Percentiles rank a stretch among this genome's conserved stretches.
Evolutionary conservation across 2,797 vertebrate genomes (phyloP).

Genomic region (Peromyscus melanophrys): DNA sequence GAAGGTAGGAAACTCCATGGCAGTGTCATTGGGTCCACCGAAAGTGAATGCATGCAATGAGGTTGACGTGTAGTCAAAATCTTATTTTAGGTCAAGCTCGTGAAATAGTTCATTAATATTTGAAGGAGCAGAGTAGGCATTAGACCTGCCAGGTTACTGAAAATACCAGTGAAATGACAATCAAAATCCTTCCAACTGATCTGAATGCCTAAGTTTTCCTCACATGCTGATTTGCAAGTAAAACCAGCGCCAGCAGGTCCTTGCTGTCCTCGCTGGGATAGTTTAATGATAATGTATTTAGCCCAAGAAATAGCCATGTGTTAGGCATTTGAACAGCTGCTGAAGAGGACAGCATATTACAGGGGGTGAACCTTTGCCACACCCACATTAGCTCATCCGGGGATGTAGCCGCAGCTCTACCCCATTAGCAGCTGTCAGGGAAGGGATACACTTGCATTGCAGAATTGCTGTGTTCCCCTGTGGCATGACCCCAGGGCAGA

Average conservation of each 20-base stretch:
- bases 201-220: not conserved
- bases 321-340: slow-evolving; percentile 61
- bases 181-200: slow-evolving; percentile 34
- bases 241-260: not conserved
- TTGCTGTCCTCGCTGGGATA: not conserved
- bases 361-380: slow-evolving; percentile 10
- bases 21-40: not conserved
- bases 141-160: slow-evolving; percentile 14
- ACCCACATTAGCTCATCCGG: slow-evolving; percentile 53
- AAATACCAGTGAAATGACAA: slow-evolving; percentile 4
- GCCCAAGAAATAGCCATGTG: not conserved
- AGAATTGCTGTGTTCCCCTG: not conserved
- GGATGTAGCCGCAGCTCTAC: not conserved
- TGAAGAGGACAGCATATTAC: not conserved
- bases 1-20: not conserved
- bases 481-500: not conserved
- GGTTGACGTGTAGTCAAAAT: slow-evolving; percentile 34
- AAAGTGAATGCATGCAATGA: not conserved
- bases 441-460: not conserved
- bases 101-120: slow-evolving; percentile 65
- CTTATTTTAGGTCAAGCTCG: slow-evolving; percentile 52
- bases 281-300: not conserved
- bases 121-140: slow-evolving; percentile 66
- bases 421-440: slow-evolving; percentile 51
- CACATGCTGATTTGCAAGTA: not conserved